Conservation (phyloP, 2,113 vertebrate species). For the Bagarius yarrelli region DNA sequence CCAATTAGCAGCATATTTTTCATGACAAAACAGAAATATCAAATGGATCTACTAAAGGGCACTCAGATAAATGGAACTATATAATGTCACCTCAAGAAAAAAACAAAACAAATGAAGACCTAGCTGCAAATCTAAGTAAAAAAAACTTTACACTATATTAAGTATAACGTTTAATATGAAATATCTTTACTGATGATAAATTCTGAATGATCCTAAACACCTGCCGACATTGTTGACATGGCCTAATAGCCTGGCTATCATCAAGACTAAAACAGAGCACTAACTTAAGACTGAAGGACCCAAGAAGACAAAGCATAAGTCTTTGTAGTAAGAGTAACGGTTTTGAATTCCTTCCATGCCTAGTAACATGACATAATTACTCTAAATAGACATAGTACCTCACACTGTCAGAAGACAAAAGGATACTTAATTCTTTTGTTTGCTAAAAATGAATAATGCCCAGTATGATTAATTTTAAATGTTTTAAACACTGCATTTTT, state of each 20-base stretch:
- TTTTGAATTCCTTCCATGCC: slow-evolving; percentile 54
- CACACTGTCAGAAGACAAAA: slow-evolving; percentile 15
- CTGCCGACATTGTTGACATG: slow-evolving; percentile 36
- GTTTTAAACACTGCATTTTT: not conserved
- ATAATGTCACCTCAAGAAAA: not conserved
- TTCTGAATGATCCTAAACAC: slow-evolving; percentile 30
- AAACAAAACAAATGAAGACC: not conserved
- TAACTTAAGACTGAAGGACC: not conserved
- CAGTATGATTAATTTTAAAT: not conserved
- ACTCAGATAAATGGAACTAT: slow-evolving; percentile 4
- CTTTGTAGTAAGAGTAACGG: slow-evolving; percentile 45
- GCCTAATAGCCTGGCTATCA: slow-evolving; percentile 18
- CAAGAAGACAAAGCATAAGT: slow-evolving; percentile 7
- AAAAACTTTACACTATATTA: not conserved
- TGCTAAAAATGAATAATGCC: not conserved
- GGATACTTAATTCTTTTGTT: not conserved
- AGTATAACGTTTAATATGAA: not conserved
- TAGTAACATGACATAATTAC: slow-evolving; percentile 57
- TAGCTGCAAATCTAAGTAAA: not conserved
- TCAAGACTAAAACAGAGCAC: not conserved
- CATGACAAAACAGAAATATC: slow-evolving; percentile 21
- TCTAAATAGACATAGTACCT: slow-evolving; percentile 64
- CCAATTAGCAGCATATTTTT: slow-evolving; percentile 9
- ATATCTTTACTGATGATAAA: not conserved
- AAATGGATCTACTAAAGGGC: slow-evolving; percentile 20